Base-by-base conservation (phyloP, 2,113 vertebrate species). In the Fulica atra region DNA sequence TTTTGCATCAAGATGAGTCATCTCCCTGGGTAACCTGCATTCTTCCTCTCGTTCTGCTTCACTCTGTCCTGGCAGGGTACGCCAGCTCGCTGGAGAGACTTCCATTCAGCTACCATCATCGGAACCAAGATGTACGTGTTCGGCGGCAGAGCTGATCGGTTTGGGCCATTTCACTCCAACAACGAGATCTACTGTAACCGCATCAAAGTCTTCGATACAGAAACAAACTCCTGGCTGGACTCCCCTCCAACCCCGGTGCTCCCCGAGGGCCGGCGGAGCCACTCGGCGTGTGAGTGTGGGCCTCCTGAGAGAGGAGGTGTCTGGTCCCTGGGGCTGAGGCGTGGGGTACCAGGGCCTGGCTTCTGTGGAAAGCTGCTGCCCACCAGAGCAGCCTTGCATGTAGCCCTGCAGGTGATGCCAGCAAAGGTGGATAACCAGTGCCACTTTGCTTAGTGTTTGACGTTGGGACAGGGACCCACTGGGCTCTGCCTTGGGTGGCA, bases 101-200 rank as follows among this genome's bases (percentile, higher is more conserved):
- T 99, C 85, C 99, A 99, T 94, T 99, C 99, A 0, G 99, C 99
- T 72, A 99, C 99, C 31, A 99, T 99, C 93, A 99, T 99, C 69
- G 99, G 98, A 68, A 99, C 95, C 63, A 99, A 99, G 96, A 99
- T 99, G 99, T 99, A 99, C 13, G 99, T 99, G 36, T 99, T 99
- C 82, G 99, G 99, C 31, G 99, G 99, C 42, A 98, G 99, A 42
- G 99, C 99, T 0, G 99, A 99, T 97, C 99, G 99, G 10, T 99
- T 99, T 33, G 99, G 99, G 38, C 99, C 99, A 0, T 99, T 99
- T 96, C 99, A 99, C 98, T 99, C 99, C 78, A 99, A 99, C 98
- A 99, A 99, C 16, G 99, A 99, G 98, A 99, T 99, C 97, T 99
- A 99, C 97, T 99, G 99, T 97, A 99, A 99, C 97, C 99, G 99